Percentiles rank a stretch among this genome's conserved stretches.
Evolutionary conservation across 2,888 invertebrate genomes (phyloP).

Genomic region (Zaprionus lineosus): DNA sequence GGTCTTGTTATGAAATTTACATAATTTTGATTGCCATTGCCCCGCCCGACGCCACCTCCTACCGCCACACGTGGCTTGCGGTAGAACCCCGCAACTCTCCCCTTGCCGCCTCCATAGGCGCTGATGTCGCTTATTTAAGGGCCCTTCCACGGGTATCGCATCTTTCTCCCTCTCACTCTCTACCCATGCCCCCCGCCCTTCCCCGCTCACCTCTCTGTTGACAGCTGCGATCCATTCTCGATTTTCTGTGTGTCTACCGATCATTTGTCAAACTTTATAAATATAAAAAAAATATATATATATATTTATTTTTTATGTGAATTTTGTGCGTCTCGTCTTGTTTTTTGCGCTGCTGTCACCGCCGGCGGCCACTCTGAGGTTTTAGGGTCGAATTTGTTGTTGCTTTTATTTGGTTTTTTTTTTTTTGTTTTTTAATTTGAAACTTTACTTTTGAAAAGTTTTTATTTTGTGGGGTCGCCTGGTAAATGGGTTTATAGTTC

Average conservation of each 20-base stretch:
- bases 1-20: slow-evolving; percentile 59
- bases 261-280: slow-evolving; percentile 47
- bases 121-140: background rate
- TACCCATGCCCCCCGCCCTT: too few relatives aligned
- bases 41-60: too few relatives aligned
- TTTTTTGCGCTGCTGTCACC: slow-evolving; percentile 31
- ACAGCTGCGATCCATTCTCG: slow-evolving; percentile 40
- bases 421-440: slow-evolving; percentile 5
- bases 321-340: background rate
- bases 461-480: too few relatives aligned
- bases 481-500: slow-evolving; percentile 17
- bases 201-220: slow-evolving; percentile 26
- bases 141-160: slow-evolving; percentile 23
- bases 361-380: slow-evolving; percentile 41
- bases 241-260: slow-evolving; percentile 16
- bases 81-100: too few relatives aligned
- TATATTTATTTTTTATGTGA: background rate
- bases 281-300: background rate
- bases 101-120: too few relatives aligned
- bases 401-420: background rate
- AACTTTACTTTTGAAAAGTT: too few relatives aligned
- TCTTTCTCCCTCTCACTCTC: too few relatives aligned
- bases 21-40: slow-evolving; percentile 45
- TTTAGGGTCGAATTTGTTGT: background rate
- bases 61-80: too few relatives aligned